phyloP scores from a whole-genome alignment of 2,113 vertebrate species.

The Lampris megalopsis region DNA sequence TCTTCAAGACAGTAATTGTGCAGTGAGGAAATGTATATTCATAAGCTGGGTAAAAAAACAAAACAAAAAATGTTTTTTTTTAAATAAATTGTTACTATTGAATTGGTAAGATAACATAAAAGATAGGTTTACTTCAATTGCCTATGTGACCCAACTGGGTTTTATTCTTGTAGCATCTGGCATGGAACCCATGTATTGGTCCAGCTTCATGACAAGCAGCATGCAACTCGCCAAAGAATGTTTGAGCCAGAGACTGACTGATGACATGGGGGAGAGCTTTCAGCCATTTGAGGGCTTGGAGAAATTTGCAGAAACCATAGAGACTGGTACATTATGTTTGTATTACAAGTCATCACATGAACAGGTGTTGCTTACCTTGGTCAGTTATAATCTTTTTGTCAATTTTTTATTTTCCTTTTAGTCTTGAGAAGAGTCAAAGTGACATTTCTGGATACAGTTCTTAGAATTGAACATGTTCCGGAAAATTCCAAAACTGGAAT shows the following conservation, averaged over 20 bases:
- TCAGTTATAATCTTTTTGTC: not conserved
- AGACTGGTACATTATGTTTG: conserved; percentile 85
- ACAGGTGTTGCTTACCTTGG: not conserved
- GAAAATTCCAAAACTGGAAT: conserved; percentile 98
- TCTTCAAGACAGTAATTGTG: not conserved
- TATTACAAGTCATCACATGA: not conserved
- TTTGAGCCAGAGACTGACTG: conserved; percentile 94
- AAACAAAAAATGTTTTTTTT: not conserved
- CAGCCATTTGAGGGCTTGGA: conserved; percentile 97
- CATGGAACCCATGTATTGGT: conserved; percentile 97
- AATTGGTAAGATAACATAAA: not conserved
- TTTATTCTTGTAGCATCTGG: conserved; percentile 85
- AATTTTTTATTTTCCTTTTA: conserved; percentile 68
- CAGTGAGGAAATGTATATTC: not conserved
- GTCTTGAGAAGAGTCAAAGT: conserved; percentile 97
- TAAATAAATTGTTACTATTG: not conserved
- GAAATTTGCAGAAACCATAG: conserved; percentile 98
- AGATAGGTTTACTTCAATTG: not conserved
- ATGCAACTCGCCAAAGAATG: conserved; percentile 98
- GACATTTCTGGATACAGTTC: conserved; percentile 94
- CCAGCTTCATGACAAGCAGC: conserved; percentile 98
- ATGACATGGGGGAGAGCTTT: conserved; percentile 94
- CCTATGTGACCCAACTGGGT: not conserved
- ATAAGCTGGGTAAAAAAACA: no score
- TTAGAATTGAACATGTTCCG: conserved; percentile 93